Evolutionary conservation across 2,888 invertebrate genomes (phyloP), one percentile per base, ranked within the genome.

Genomic region (Aelia acuminata): DNA sequence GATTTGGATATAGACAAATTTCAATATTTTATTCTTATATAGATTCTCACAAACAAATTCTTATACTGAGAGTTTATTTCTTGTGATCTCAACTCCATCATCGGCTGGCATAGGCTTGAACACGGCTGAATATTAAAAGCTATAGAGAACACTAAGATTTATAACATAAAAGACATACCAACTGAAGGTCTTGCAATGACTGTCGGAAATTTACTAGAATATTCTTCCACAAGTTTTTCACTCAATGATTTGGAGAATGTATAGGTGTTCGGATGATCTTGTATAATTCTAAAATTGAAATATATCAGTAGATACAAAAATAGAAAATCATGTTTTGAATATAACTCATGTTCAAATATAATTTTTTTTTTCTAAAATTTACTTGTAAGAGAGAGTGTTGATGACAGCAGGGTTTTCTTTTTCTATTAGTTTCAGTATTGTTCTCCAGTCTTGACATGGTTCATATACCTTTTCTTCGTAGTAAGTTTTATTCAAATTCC

Each of bases 111-210:
- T n/a, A n/a, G n/a, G n/a, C n/a, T n/a, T n/a, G n/a, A n/a, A n/a
- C n/a, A n/a, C n/a, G n/a, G n/a, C n/a, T n/a, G n/a, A n/a, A n/a
- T n/a, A n/a, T n/a, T n/a, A n/a, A n/a, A n/a, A n/a, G n/a, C n/a
- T n/a, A n/a, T n/a, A n/a, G n/a, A n/a, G n/a, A n/a, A n/a, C n/a
- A n/a, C n/a, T n/a, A n/a, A n/a, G n/a, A n/a, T n/a, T n/a, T n/a
- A n/a, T n/a, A n/a, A n/a, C 4, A 80, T 80, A n/a, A 43, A 47
- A n/a, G 31, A 86, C 89, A 85, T 87, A 91, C 91, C 91, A 31
- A 91, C 90, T 48, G 91, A 90, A 35, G 91, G 91, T n/a, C 91
- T 89, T 31, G 89, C 89, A 50, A 91, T 90, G 15, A 90, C 84
- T n/a, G 88, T 87, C 20, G 91, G 91, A 35, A 90, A 75, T 85